Conservation (phyloP, 2,113 vertebrate species). For the Puntigrus tetrazona region DNA sequence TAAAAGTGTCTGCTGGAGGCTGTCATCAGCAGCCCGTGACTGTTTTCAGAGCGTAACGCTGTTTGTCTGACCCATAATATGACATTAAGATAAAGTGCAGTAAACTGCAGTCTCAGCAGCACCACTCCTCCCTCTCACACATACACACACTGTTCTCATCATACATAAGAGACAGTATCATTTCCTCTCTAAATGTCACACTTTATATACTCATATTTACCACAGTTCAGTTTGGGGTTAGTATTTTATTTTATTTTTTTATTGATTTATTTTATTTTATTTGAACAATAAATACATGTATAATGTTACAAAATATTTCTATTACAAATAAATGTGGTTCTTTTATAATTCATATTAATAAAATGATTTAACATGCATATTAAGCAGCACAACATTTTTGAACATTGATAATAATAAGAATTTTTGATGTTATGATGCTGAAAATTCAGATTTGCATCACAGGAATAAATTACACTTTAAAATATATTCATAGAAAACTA, state of each 20-base stretch:
- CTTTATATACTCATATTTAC: neutral
- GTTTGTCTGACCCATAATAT: neutral
- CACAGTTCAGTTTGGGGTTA: neutral
- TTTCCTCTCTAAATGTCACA: neutral
- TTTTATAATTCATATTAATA: neutral
- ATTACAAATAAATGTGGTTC: neutral
- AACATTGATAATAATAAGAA: neutral
- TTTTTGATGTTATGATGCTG: neutral
- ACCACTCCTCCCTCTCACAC: neutral
- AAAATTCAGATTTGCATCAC: neutral
- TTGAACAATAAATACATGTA: neutral
- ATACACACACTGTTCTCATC: neutral
- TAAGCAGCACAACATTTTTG: neutral
- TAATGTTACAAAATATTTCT: neutral
- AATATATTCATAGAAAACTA: too few species aligned
- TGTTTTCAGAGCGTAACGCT: neutral
- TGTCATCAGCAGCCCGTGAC: conserved; percentile 7
- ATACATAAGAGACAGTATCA: neutral
- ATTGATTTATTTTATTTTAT: too few species aligned
- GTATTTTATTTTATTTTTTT: too few species aligned
- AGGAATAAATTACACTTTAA: neutral
- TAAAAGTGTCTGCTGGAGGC: neutral
- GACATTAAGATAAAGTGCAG: neutral
- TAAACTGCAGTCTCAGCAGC: neutral
- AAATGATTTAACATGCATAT: neutral